Base-by-base conservation (phyloP, 1,140 invertebrate genomes). In the Sitophilus oryzae region DNA sequence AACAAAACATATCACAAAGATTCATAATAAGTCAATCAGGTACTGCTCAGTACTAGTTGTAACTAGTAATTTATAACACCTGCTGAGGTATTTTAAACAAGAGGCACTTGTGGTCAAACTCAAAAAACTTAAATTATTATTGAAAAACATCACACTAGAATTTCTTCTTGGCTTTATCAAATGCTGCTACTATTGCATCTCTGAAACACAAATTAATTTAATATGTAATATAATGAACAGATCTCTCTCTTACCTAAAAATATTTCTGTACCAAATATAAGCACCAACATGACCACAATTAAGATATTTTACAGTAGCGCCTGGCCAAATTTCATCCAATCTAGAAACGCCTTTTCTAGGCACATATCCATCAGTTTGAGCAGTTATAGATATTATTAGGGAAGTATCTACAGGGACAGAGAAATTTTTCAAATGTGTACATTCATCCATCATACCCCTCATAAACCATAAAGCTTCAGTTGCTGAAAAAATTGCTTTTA, bases 401-500 rank as follows among this genome's bases (percentile, higher is more conserved):
- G 85, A 84, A 2, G 91, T 89, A 69, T 97, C 93, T 18, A 85
- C 82, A 0, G 87, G 87, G 3, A 84, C 73, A 10, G 89, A 86
- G 67, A 95, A 99, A 72, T 98, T 96, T 52, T 83, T 89, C 1
- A 99, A 74, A 74, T 97, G 94, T 2, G 96, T 99, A 70, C 92
- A 98, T 73, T 98, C 93, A 68, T 99, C 95, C 96, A 98, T 98
- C 56, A 99, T 85, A 0, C 93, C 93, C 19, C 89, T 77, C 96
- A 99, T 98, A 69, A 98, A 98, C 72, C 92, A 86, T 8, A 93
- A 60, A 1, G 90, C 88, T 68, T 92, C 88, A 58, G 80, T 78
- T 60, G 59, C 58, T 54, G 23, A 50, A 56, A 16, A 46, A 30
- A 14, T 3, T 25, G 10, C 2, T 47, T 6, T 9, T 47, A 9